phyloP scores from a whole-genome alignment of 1,140 invertebrate species.

The Paracyclopina nana region DNA sequence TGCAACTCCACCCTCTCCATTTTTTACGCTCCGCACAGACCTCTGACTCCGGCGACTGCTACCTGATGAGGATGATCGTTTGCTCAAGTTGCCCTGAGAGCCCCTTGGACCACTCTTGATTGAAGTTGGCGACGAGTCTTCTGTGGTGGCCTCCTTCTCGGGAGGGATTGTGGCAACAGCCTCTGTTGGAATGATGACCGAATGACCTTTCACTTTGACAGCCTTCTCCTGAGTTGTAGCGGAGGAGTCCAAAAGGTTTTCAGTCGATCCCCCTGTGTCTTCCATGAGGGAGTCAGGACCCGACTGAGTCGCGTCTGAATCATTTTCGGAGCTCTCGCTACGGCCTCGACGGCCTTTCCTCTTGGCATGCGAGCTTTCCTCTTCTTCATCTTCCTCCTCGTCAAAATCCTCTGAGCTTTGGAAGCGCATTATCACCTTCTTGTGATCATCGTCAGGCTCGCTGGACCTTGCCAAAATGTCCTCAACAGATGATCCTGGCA shows the following conservation, averaged over 20 bases:
- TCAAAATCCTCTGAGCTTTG: constrained; percentile 8
- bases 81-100: too few species aligned
- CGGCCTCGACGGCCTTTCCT: constrained; percentile 9
- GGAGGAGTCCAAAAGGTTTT: too few species aligned
- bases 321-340: neutral
- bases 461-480: constrained; percentile 13
- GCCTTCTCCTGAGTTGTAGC: too few species aligned
- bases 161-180: too few species aligned
- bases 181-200: too few species aligned
- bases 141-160: too few species aligned
- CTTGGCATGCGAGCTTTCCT: constrained; percentile 7
- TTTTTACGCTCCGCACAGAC: too few species aligned
- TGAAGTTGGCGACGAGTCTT: too few species aligned
- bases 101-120: too few species aligned
- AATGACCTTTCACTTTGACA: too few species aligned
- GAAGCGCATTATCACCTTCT: constrained; percentile 9
- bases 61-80: too few species aligned
- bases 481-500: constrained; percentile 15
- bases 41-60: too few species aligned
- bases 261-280: neutral
- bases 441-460: constrained; percentile 10
- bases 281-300: constrained; percentile 14
- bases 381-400: constrained; percentile 17
- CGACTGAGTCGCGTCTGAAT: constrained; percentile 10
- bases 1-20: neutral